These are phyloP conservation scores for Hydrolagus colliei DNA, from an alignment of 2,797 vertebrate genomes.

Conservation along the genomic window DNA sequence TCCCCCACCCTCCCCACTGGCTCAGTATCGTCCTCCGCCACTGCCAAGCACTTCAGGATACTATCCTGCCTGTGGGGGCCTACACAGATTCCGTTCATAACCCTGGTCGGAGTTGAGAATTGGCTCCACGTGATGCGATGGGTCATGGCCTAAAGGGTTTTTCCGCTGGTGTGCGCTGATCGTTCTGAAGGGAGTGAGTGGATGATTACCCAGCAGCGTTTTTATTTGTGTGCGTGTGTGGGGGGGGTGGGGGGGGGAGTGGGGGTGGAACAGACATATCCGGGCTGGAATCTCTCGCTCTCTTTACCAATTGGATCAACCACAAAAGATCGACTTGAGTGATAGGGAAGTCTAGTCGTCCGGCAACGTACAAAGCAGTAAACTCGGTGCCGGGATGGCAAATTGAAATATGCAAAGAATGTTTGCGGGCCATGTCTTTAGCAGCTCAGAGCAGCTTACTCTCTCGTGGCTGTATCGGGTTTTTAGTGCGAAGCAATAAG, in stretches of 20 bases:
- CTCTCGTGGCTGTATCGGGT: no score
- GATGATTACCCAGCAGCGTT: not conserved
- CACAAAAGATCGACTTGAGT: not conserved
- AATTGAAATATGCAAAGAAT: not conserved
- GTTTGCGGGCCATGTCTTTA: not conserved
- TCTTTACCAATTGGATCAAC: not conserved
- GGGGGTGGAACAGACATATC: not conserved
- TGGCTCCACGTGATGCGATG: no score
- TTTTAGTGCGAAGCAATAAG: not conserved
- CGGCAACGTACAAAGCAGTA: not conserved
- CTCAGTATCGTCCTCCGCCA: no score
- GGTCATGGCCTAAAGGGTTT: not conserved
- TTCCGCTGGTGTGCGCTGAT: not conserved
- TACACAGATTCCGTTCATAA: not conserved
- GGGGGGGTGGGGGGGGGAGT: no score
- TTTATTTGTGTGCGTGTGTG: no score
- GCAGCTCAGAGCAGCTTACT: not conserved
- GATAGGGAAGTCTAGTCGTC: not conserved
- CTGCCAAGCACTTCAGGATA: no score
- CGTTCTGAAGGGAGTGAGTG: not conserved
- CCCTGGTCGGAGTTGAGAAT: not conserved
- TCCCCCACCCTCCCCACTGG: no score
- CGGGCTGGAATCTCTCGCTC: not conserved
- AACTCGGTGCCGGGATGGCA: not conserved
- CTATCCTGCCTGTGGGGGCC: no score